These are phyloP conservation scores for Agrotis clavis DNA, from an alignment of 2,888 invertebrate species.

Conservation along the genomic window DNA sequence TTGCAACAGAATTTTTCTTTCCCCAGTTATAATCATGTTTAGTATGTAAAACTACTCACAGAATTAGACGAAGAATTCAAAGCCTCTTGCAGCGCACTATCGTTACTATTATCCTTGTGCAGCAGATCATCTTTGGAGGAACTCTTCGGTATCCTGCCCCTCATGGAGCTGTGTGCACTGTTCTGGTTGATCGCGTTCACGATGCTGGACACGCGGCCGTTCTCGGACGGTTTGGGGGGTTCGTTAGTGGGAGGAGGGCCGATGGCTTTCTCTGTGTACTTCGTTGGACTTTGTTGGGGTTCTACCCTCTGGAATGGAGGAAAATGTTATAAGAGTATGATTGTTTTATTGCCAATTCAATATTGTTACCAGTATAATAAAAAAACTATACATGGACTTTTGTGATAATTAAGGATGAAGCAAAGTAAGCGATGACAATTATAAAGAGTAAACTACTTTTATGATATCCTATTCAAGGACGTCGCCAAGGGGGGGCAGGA, in stretches of 20 bases:
- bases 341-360: not conserved
- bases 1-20: too few species aligned
- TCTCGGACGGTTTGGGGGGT: constrained; percentile 74
- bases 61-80: constrained; percentile 87
- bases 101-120: constrained; percentile 79
- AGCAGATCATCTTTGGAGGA: constrained; percentile 87
- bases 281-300: constrained; percentile 86
- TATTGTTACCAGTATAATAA: too few species aligned
- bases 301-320: constrained; percentile 83
- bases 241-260: constrained; percentile 75
- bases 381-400: not conserved
- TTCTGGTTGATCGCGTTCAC: constrained; percentile 87
- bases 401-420: too few species aligned
- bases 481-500: too few species aligned
- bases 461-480: too few species aligned
- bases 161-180: constrained; percentile 76
- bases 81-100: constrained; percentile 83
- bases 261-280: constrained; percentile 85
- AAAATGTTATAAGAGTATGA: not conserved
- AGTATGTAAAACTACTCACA: constrained; percentile 71
- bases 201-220: constrained; percentile 86
- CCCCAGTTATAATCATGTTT: too few species aligned
- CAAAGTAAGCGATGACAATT: too few species aligned
- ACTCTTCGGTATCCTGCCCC: constrained; percentile 86
- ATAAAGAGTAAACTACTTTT: too few species aligned